phyloP scores from a whole-genome alignment of 2,888 invertebrate genomes.

The Rotaria magnacalcarata region DNA sequence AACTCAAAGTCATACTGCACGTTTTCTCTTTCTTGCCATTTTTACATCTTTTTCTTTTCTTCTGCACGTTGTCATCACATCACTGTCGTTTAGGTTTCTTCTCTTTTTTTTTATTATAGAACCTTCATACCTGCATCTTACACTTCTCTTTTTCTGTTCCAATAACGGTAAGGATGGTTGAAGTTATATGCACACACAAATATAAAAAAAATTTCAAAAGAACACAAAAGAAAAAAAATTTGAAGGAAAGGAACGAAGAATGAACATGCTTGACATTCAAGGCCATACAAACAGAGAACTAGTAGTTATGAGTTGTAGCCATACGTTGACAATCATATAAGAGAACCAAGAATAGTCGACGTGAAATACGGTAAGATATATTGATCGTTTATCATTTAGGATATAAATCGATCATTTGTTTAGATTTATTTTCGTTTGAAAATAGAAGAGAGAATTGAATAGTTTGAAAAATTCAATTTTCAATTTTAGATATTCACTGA shows the following conservation, averaged over 20 bases:
- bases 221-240: background rate
- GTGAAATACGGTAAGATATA: background rate
- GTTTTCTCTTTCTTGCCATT: slow-evolving; percentile 12
- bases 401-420: background rate
- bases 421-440: background rate
- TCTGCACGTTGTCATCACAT: background rate
- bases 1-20: background rate
- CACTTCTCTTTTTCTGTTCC: background rate
- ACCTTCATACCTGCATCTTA: background rate
- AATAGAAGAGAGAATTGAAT: background rate
- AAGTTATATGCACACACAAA: background rate
- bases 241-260: background rate
- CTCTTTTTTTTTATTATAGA: background rate
- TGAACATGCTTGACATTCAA: slow-evolving; percentile 5
- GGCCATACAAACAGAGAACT: background rate
- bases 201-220: background rate
- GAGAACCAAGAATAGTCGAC: background rate
- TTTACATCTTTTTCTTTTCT: background rate
- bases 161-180: background rate
- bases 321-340: background rate
- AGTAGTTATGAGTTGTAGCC: background rate
- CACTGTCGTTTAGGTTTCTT: background rate
- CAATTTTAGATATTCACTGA: too few species aligned
- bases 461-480: too few species aligned
- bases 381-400: background rate